Percentiles rank a stretch among this genome's conserved stretches.
These are phyloP conservation scores for Lottia scabra DNA, from an alignment of 2,888 invertebrate genomes.

Conservation along the genomic window DNA sequence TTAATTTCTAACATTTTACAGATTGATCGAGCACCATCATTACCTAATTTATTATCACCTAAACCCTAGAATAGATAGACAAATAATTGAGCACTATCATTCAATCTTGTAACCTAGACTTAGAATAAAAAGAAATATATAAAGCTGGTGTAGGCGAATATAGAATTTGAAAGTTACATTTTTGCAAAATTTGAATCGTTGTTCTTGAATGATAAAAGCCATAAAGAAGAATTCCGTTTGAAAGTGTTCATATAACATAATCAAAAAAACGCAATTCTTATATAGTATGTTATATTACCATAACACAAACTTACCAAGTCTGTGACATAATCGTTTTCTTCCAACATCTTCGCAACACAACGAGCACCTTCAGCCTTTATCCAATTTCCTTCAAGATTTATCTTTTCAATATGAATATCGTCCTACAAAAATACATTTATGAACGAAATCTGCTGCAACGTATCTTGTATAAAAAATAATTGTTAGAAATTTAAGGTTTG, in stretches of 20 bases:
- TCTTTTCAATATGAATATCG: conserved; percentile 54
- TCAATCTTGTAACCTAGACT: too few relatives aligned
- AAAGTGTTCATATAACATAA: background rate
- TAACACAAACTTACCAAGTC: conserved; percentile 50
- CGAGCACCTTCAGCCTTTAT: conserved; percentile 55
- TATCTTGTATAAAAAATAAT: too few relatives aligned
- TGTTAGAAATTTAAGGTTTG: too few relatives aligned
- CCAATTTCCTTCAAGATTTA: conserved; percentile 63
- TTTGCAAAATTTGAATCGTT: too few relatives aligned
- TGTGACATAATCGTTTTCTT: conserved; percentile 63
- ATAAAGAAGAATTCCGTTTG: background rate
- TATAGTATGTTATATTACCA: too few relatives aligned
- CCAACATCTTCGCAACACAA: conserved; percentile 57
- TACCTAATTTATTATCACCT: conserved; percentile 64
- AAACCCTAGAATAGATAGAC: conserved; percentile 46
- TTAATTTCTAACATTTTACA: conserved; percentile 61
- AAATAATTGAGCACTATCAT: background rate
- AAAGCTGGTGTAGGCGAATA: background rate
- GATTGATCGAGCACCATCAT: conserved; percentile 54
- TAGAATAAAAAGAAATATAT: too few relatives aligned
- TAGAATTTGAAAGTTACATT: background rate
- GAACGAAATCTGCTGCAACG: too few relatives aligned
- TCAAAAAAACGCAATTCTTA: too few relatives aligned
- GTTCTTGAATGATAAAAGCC: too few relatives aligned
- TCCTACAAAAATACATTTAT: conserved; percentile 43